Base-by-base conservation (phyloP, 30 jellyfish, hydroid and myxozoan species). In the Hydra vulgaris region DNA sequence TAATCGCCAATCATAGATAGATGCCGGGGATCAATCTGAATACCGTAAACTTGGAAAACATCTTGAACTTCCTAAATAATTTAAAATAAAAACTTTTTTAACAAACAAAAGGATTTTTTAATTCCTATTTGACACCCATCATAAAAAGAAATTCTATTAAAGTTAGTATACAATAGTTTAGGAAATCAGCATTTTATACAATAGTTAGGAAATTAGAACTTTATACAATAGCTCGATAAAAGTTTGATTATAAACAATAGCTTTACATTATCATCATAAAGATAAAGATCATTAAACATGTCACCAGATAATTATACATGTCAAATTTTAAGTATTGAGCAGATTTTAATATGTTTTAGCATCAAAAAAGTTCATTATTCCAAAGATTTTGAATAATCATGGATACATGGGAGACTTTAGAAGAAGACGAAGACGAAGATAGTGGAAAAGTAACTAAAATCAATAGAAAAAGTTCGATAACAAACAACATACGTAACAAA, bases 31-130 rank as follows among this genome's bases (percentile, higher is more conserved):
- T 88, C 96, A 22, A 94, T 88, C 66, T 88, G 92, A 70, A 94
- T 94, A 12, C 99, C 99, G 72, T 94, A 94, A 0, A 85, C 99
- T 77, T 84, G 84, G 90, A 94, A 94, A 67, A 94, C 99, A 73
- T 94, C 86, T 66, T 88, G 78, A 68, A 88, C 89, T 71, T 94
- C 99, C 95, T 92, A 80, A 26, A 24, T 24, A 17, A 79, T 27
- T 8, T 25, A n/a, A 75, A 56, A 72, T 22, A 3, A 69, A 15
- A 21, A 3, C 5, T 69, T 15, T 21, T 69, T 24, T 40, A 40
- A 40, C 61, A 40, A 40, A 12, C 12, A 12, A n/a, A 40, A 40
- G 61, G 61, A 5, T 40, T 3, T 40, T 40, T 40, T 40, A 40
- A 40, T 40, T 40, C 5, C 61, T 40, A 3, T 40, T 40, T 40